Evolutionary conservation across 2,113 vertebrate genomes (phyloP).

Genomic region (Mirza zaza): DNA sequence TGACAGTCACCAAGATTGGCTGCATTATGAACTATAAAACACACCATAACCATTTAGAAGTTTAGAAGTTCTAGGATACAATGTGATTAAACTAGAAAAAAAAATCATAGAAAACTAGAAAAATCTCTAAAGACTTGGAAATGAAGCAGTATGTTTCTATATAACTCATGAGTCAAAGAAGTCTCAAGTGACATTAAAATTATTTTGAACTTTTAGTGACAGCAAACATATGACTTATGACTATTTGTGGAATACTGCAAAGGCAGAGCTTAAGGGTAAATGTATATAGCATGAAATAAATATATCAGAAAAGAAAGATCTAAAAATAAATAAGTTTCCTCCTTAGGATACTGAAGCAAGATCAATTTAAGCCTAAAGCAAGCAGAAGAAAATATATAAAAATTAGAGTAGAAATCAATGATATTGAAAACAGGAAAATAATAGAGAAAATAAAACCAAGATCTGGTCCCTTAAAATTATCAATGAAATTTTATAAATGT

Average conservation of each 20-base stretch:
- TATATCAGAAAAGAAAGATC: not conserved
- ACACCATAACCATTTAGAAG: not conserved
- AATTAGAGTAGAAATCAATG: not conserved
- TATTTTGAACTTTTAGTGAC: not conserved
- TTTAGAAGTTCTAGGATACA: not conserved
- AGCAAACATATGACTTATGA: not conserved
- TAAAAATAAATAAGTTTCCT: not conserved
- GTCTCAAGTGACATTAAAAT: not conserved
- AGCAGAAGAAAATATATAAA: not conserved
- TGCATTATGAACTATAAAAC: not conserved
- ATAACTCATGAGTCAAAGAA: not conserved
- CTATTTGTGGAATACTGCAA: not conserved
- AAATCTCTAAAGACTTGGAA: not conserved
- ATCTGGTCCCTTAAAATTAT: not conserved
- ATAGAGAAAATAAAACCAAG: not conserved
- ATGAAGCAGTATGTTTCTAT: not conserved
- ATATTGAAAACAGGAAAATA: not conserved
- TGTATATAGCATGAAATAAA: not conserved
- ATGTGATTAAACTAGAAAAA: not conserved
- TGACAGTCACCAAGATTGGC: not conserved
- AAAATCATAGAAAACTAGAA: not conserved
- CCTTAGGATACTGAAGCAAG: not conserved
- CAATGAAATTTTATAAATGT: not conserved
- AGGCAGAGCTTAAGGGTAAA: not conserved
- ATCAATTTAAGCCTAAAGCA: not conserved